Conservation (phyloP, 1,140 invertebrate genomes). For the Drosophila auraria region DNA sequence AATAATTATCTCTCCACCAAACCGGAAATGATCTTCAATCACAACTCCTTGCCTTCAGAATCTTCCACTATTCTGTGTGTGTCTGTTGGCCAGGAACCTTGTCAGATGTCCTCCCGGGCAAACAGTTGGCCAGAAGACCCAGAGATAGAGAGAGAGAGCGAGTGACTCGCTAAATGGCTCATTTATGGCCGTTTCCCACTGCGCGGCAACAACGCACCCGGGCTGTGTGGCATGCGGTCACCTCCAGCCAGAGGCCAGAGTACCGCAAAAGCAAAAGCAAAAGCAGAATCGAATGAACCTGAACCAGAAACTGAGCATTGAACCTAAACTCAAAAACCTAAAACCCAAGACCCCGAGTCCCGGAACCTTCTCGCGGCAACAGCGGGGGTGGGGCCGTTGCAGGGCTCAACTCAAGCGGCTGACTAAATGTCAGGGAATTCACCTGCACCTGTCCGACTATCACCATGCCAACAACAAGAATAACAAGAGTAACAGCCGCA, state of each 20-base stretch:
- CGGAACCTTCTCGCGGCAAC: constrained; percentile 3
- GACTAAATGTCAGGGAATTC: constrained; percentile 74
- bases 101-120: constrained; percentile 35
- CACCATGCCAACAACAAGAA: constrained; percentile 74
- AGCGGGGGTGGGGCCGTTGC: constrained; percentile 20
- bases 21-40: constrained; percentile 64
- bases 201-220: constrained; percentile 46
- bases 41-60: constrained; percentile 39
- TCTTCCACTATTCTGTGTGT: constrained; percentile 7
- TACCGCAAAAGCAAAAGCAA: constrained; percentile 75
- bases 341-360: constrained; percentile 7
- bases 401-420: constrained; percentile 64
- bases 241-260: constrained; percentile 26
- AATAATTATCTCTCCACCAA: constrained; percentile 14
- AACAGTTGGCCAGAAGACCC: constrained; percentile 68
- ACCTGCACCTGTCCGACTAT: constrained; percentile 81
- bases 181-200: constrained; percentile 79
- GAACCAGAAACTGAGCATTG: constrained; percentile 30
- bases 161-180: constrained; percentile 82
- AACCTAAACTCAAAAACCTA: constrained; percentile 2
- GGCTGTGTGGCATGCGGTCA: constrained; percentile 78
- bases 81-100: not conserved
- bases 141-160: constrained; percentile 51
- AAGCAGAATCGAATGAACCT: constrained; percentile 76
- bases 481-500: constrained; percentile 40